Conservation (phyloP, 2,797 vertebrate species). For the Oreochromis mossambicus region DNA sequence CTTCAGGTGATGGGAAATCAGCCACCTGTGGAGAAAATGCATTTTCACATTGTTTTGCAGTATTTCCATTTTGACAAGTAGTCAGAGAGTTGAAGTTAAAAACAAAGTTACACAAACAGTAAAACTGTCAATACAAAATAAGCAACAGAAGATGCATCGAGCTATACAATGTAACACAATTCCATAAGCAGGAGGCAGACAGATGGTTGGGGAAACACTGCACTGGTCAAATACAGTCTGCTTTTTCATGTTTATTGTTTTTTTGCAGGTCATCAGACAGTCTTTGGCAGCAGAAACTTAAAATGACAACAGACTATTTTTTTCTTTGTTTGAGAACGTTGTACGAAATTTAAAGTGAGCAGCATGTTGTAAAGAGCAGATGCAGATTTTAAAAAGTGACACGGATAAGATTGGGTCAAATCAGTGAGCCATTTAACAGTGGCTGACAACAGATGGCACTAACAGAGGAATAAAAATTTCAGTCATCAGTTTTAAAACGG, state of each 20-base stretch:
- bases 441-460: background rate
- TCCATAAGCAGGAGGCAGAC: background rate
- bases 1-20: rapidly evolving
- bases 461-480: background rate
- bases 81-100: background rate
- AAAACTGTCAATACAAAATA: background rate
- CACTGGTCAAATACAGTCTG: background rate
- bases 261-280: rapidly evolving
- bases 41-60: background rate
- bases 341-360: background rate
- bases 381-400: background rate
- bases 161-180: background rate
- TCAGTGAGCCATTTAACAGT: background rate
- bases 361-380: background rate
- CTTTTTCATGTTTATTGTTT: background rate
- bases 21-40: background rate
- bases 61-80: background rate
- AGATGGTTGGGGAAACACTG: background rate
- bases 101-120: background rate
- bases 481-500: background rate
- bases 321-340: rapidly evolving
- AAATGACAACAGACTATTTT: background rate
- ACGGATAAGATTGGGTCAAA: background rate
- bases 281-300: background rate
- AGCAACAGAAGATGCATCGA: background rate